Conservation (phyloP, 1,140 invertebrate genomes). For the Hesperophylax magnus region DNA sequence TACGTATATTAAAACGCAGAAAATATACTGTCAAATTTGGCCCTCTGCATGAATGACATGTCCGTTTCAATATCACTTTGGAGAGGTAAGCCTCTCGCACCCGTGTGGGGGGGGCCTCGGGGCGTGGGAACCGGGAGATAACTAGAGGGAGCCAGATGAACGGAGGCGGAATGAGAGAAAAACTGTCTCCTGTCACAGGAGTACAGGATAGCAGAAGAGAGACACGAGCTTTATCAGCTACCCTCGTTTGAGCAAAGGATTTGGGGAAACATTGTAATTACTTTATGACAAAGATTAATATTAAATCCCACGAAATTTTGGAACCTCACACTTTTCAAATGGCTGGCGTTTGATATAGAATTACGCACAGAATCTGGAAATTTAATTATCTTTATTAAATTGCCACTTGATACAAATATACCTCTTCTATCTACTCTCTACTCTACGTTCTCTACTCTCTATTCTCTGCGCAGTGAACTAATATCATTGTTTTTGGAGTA, state of each 20-base stretch:
- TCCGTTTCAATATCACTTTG: too few species aligned
- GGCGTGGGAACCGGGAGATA: slow-evolving; percentile 12
- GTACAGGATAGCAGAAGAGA: slow-evolving; percentile 18
- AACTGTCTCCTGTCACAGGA: slow-evolving; percentile 34
- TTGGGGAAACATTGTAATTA: slow-evolving; percentile 35
- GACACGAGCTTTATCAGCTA: slow-evolving; percentile 5
- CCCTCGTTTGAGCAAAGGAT: slow-evolving; percentile 33
- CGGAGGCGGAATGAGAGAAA: slow-evolving; percentile 7
- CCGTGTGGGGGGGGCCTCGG: background rate
- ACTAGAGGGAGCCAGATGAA: background rate
- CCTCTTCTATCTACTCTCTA: too few species aligned
- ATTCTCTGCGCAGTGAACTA: too few species aligned
- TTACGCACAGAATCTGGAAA: background rate
- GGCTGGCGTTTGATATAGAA: background rate
- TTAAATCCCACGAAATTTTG: slow-evolving; percentile 13
- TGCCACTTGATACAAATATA: too few species aligned
- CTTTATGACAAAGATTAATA: slow-evolving; percentile 40
- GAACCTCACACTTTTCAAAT: slow-evolving; percentile 15
- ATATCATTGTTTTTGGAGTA: too few species aligned
- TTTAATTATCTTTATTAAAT: background rate
- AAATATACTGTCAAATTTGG: too few species aligned
- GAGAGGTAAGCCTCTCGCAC: too few species aligned
- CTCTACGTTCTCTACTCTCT: too few species aligned
- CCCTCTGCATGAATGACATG: too few species aligned
- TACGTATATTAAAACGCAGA: too few species aligned